Base-by-base conservation (phyloP, 2,797 vertebrate genomes). In the Staurois parvus region DNA sequence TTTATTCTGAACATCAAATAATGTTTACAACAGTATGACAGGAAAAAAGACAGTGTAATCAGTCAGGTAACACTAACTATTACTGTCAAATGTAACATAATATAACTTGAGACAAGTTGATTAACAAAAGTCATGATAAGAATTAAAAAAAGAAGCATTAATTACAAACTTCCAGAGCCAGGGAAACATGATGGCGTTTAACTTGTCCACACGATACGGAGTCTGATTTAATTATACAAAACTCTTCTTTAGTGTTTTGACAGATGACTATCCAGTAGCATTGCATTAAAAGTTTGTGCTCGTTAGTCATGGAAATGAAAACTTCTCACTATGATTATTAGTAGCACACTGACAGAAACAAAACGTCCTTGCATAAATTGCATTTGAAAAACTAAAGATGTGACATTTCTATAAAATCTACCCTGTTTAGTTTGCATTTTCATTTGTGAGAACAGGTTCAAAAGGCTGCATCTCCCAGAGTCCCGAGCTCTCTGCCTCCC, bases 201-300 rank as follows among this genome's bases (percentile, higher is more conserved):
- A 40, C 76, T 76, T 67, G n/a, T 32, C 72, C 32, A 59, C 15
- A 67, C 40, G 72, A 76, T 76, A 76, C 68, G n/a, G 32, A 76
- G 64, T 56, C 28, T 70, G 84, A 85, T 81, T 75, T 85, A 69
- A 85, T 85, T 85, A 85, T 69, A 52, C 78, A 76, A n/a, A 81
- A 68, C 40, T 26, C 77, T 45, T 69, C 17, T 48, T 59, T 62
- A 26, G 30, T 81, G 78, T 85, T 85, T 75, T 85, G 84, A 85
- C 84, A 85, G 78, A 64, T 85, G 78, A 85, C 78, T 81, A 85
- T 81, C 78, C 45, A n/a, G 72, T 7, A 76, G 7, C 6, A 40
- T 11, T 69, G 19, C 42, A 85, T 56, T 26, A 66, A 75, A 81
- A 45, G 30, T 42, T 42, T 85, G 9, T 67, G 64, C 28, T 85